These are phyloP conservation scores for Gallinago jamesoni DNA, from an alignment of 2,113 vertebrate species.

Conservation along the genomic window DNA sequence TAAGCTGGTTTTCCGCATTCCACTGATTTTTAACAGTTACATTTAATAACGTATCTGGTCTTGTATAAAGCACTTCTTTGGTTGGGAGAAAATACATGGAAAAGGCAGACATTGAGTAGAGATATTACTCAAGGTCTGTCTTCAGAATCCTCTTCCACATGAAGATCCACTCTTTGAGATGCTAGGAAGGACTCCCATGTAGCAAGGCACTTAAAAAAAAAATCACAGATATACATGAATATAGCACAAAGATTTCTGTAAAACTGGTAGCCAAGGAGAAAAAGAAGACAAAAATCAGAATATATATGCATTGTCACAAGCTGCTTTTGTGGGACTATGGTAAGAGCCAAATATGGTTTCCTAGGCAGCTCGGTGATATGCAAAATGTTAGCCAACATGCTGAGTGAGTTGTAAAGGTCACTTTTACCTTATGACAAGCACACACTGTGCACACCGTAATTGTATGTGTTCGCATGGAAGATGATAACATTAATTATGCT, in stretches of 20 bases:
- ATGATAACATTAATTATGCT: slow-evolving; percentile 42
- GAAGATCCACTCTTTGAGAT: slow-evolving; percentile 80
- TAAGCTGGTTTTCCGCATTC: slow-evolving; percentile 57
- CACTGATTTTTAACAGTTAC: slow-evolving; percentile 28
- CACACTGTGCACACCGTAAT: slow-evolving; percentile 1
- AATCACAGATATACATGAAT: not conserved
- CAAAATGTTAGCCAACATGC: not conserved
- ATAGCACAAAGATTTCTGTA: not conserved
- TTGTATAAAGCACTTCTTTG: slow-evolving; percentile 73
- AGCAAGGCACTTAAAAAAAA: slow-evolving; percentile 87
- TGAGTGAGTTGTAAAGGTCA: slow-evolving; percentile 51
- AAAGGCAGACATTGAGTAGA: not conserved
- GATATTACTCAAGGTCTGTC: slow-evolving; percentile 68
- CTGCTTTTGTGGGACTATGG: not conserved
- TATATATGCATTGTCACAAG: not conserved
- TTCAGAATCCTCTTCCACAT: slow-evolving; percentile 69
- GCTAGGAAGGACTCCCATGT: slow-evolving; percentile 94
- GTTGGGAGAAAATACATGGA: slow-evolving; percentile 41
- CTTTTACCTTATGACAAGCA: slow-evolving; percentile 2
- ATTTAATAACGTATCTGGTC: slow-evolving; percentile 35
- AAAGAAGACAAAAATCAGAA: not conserved
- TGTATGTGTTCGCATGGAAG: slow-evolving; percentile 21
- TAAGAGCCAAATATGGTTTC: slow-evolving; percentile 4
- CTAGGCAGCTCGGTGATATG: slow-evolving; percentile 20
- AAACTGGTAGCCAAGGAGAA: not conserved